Evolutionary conservation across 2,888 invertebrate genomes (phyloP), one percentile per base, ranked within the genome.

Genomic region (Stomorhina lunata): DNA sequence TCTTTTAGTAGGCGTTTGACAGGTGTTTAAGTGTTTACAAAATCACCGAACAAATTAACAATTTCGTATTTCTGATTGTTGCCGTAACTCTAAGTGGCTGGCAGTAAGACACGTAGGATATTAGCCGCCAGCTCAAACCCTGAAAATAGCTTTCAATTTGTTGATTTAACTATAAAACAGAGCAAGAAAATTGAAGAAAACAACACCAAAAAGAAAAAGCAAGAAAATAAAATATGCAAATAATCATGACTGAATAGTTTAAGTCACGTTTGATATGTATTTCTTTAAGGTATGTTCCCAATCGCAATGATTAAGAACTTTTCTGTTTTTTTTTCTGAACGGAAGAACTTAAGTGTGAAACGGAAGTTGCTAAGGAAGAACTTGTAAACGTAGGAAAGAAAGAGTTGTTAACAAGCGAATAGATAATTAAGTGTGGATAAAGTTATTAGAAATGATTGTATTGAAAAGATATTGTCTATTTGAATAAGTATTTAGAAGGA

Each of bases 281-380:
- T 27, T 57, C 63, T 48, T 55, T n/a, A n/a, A n/a, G 32, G 10
- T 22, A 22, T 53, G 22, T 22, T 65, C 45, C 9, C 50, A 53
- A 43, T 27, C 53, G 43, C 32, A 69, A 77, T 69, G 53, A 77
- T 61, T 77, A 69, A 76, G 48, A 48, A 59, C 29, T 50, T 50
- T 76, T 59, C 10, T 48, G 27, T 43, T 12, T 37, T 15, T 12
- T 45, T 45, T 12, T 59, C 37, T 40, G 4, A 29, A 50, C 37
- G 66, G 48, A 76, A 63, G 34, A 55, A 72, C 72, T 72, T 72
- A 32, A 57, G 45, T 45, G 48, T 65, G 34, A 63, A 72, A 61
- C 65, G 72, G 73, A 72, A 72, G 45, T 73, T 65, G 57, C 57
- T 63, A 27, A 63, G 69, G 57, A 72, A 57, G 57, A 45, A 55